Base-by-base conservation (phyloP, 2,113 vertebrate species). In the Panurus biarmicus region DNA sequence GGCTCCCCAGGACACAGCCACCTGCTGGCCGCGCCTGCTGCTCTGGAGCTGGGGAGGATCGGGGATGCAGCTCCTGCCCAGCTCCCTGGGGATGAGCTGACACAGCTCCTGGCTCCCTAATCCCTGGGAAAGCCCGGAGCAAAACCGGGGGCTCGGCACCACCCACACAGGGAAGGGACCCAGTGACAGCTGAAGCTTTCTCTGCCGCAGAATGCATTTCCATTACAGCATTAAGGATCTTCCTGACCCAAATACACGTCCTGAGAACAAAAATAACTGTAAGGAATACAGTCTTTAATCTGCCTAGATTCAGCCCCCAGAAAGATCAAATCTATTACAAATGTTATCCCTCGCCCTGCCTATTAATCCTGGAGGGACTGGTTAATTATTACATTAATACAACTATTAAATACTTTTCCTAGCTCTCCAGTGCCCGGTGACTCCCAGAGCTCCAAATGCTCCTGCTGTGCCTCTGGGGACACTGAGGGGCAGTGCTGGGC, bases 261-360 rank as follows among this genome's bases (percentile, higher is more conserved):
- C 66, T 31, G 80, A 91, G 83, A 92, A 74, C 64, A 95, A 69
- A 66, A 91, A 78, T 84, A 93, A 60, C 87, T 35, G 88, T 67
- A 85, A 93, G 69, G 69, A 93, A 79, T 78, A 21, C 29, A 58
- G 89, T 7, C 12, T 67, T 88, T 94, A 94, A 93, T 93, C 93
- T 84, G 75, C 75, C 86, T 61, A 23, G 58, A 74, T 83, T 31
- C 80, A 6, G 23, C 84, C 83, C 53, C 47, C 61, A n/a, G 54
- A 62, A 94, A 94, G 93, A 94, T 90, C 42, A 51, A 67, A 92
- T 83, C 85, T 77, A 7, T 38, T 36, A 66, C 87, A 71, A 84
- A 47, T 50, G 14, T 64, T 67, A 86, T 89, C 83, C 79, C 77
- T 58, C 1, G 12, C 60, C 71, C 56, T 44, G 61, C 18, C 64